These are phyloP conservation scores for Ypsolopha scabrella DNA, from an alignment of 2,888 invertebrate species.

Conservation along the genomic window DNA sequence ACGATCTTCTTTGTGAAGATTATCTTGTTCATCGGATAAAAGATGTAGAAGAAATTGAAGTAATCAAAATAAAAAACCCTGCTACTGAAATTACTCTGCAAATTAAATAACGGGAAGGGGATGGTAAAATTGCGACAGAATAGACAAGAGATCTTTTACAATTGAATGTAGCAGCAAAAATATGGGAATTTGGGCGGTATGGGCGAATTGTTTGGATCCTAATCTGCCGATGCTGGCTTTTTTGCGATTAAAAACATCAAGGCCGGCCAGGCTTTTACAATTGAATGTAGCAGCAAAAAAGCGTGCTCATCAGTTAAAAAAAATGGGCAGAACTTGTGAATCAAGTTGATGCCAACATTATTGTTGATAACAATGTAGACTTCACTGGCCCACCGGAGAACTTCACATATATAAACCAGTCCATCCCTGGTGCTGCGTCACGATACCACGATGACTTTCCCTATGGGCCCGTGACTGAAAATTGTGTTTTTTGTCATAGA, in stretches of 20 bases:
- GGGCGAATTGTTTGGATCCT: too few species aligned
- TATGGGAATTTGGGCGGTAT: too few species aligned
- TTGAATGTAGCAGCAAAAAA: constrained; percentile 54
- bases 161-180: too few species aligned
- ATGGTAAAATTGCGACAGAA: constrained; percentile 37
- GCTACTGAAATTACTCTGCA: constrained; percentile 49
- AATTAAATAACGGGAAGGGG: constrained; percentile 39
- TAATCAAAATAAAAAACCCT: constrained; percentile 44
- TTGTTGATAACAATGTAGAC: constrained; percentile 86
- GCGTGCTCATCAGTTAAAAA: constrained; percentile 71
- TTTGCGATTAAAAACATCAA: too few species aligned
- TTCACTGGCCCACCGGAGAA: constrained; percentile 83
- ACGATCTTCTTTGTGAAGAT: constrained; percentile 42
- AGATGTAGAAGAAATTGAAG: constrained; percentile 38
- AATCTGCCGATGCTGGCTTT: too few species aligned
- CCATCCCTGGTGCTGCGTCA: constrained; percentile 77
- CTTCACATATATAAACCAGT: constrained; percentile 88
- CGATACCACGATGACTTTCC: constrained; percentile 82
- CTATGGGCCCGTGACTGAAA: too few species aligned
- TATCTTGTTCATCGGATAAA: constrained; percentile 46
- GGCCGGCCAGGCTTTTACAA: too few species aligned
- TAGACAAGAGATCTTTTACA: constrained; percentile 59
- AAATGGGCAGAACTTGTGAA: constrained; percentile 87
- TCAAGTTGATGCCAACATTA: constrained; percentile 75
- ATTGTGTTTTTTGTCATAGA: too few species aligned